phyloP scores from a whole-genome alignment of 2,797 vertebrate species.

The Sebastes ruberrimus region DNA sequence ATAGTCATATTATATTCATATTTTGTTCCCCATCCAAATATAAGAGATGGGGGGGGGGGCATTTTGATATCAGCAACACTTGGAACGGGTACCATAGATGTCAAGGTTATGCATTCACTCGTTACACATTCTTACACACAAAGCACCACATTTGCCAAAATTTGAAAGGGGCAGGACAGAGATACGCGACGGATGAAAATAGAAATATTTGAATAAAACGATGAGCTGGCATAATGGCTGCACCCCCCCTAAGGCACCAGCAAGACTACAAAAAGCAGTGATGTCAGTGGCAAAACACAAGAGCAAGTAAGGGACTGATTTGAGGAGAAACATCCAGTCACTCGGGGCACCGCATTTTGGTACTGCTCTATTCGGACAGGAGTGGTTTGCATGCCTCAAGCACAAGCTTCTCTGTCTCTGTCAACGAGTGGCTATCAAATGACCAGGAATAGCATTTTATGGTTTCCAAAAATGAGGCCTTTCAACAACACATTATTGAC shows the following conservation, averaged over 20 bases:
- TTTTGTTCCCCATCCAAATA: not conserved
- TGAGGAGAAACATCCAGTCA: constrained; percentile 2
- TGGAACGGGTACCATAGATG: not conserved
- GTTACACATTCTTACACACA: not conserved
- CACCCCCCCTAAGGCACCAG: not conserved
- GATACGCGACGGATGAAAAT: not conserved
- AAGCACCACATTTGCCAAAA: not conserved
- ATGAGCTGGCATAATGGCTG: constrained; percentile 9
- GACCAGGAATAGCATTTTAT: not conserved
- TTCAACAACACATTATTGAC: not conserved
- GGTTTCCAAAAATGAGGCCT: not conserved
- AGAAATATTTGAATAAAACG: constrained; percentile 41
- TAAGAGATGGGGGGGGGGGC: not conserved
- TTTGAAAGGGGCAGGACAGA: not conserved
- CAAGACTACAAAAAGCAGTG: constrained; percentile 20
- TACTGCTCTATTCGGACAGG: not conserved
- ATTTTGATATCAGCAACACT: not conserved
- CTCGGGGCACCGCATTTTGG: not conserved
- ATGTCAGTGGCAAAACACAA: constrained; percentile 9
- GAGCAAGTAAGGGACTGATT: not conserved
- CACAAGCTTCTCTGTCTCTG: not conserved
- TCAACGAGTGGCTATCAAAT: not conserved
- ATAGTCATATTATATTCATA: not conserved
- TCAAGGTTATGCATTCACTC: not conserved
- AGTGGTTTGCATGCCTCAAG: not conserved